Conservation (phyloP, 2,113 vertebrate species). For the Sinosuthora webbiana region DNA sequence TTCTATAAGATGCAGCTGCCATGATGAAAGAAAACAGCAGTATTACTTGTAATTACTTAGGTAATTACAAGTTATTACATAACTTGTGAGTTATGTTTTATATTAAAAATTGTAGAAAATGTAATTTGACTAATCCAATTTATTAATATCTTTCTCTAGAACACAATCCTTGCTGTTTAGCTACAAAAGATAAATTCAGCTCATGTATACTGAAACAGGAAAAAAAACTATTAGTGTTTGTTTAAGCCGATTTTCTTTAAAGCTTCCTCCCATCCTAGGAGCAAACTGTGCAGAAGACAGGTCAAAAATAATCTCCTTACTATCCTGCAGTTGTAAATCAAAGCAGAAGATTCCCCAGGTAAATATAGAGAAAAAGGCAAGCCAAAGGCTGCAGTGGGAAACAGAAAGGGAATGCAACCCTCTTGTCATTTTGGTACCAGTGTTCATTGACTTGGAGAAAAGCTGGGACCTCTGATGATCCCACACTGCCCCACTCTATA, state of each 20-base stretch:
- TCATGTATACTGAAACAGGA: background rate
- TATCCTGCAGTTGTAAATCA: background rate
- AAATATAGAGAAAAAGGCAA: background rate
- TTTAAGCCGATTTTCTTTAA: background rate
- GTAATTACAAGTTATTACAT: too few relatives aligned
- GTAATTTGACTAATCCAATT: background rate
- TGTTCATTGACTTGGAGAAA: background rate
- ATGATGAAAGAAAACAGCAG: background rate
- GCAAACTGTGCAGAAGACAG: background rate
- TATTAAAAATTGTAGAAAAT: background rate
- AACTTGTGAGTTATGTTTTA: background rate
- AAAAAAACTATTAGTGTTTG: background rate
- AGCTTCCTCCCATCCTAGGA: background rate
- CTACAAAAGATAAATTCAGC: background rate
- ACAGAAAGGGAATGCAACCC: background rate
- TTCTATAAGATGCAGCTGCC: background rate
- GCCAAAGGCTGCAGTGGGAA: background rate
- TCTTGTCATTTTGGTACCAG: background rate
- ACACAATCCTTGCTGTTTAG: background rate
- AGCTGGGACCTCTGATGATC: background rate
- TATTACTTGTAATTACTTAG: background rate
- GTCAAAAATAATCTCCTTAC: background rate
- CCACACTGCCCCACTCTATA: accelerated
- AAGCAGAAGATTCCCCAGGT: background rate
- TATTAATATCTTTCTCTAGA: background rate